phyloP scores from a whole-genome alignment of 1,140 invertebrate genomes.

The Chymomyza costata region DNA sequence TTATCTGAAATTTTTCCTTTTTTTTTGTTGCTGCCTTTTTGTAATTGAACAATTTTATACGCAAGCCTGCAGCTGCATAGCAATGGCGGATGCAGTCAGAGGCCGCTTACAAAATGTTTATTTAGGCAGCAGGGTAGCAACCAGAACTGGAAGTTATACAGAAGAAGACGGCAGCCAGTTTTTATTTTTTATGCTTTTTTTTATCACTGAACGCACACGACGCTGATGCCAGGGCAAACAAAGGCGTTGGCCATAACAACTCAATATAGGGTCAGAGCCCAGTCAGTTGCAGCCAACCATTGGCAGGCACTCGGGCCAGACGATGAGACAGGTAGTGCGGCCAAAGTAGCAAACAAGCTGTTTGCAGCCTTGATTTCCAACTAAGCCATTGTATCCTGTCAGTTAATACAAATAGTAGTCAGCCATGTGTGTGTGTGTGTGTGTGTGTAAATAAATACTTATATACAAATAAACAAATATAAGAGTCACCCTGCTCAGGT shows the following conservation, averaged over 20 bases:
- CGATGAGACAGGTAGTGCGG: not conserved
- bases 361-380: conserved; percentile 58
- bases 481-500: too few species aligned
- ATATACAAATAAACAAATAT: too few species aligned
- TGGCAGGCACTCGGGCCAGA: conserved; percentile 6
- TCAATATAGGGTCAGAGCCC: conserved; percentile 48
- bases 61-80: conserved; percentile 31
- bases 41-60: conserved; percentile 71
- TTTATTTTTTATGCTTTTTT: too few species aligned
- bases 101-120: not conserved
- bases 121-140: too few species aligned
- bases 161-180: too few species aligned
- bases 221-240: conserved; percentile 49
- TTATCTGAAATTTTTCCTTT: too few species aligned
- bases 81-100: conserved; percentile 1
- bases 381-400: conserved; percentile 17
- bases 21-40: too few species aligned
- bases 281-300: conserved; percentile 16
- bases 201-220: conserved; percentile 1
- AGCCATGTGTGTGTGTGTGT: too few species aligned
- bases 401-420: too few species aligned
- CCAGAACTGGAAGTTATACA: too few species aligned
- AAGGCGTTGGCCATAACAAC: conserved; percentile 70
- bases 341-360: conserved; percentile 12
- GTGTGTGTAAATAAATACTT: too few species aligned